phyloP scores from a whole-genome alignment of 2,113 vertebrate species.

The Nothoprocta perdicaria region DNA sequence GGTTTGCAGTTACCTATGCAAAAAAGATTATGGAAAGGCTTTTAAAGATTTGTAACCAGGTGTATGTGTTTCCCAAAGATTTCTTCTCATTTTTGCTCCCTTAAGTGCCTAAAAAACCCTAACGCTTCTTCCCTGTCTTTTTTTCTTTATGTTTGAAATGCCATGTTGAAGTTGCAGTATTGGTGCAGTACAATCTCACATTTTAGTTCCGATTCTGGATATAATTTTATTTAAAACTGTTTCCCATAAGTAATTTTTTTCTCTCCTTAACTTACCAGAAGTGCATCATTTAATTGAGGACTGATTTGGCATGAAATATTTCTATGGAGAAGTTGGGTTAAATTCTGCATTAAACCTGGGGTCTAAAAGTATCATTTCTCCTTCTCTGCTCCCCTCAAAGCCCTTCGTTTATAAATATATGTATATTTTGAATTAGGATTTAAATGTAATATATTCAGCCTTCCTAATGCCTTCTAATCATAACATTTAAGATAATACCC shows the following conservation, averaged over 20 bases:
- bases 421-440: not conserved
- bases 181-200: not conserved
- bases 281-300: not conserved
- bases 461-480: slow-evolving; percentile 16
- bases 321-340: not conserved
- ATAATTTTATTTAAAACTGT: not conserved
- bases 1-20: not conserved
- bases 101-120: not conserved
- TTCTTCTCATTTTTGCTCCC: not conserved
- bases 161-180: not conserved
- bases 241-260: not conserved
- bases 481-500: not conserved
- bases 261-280: not conserved
- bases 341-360: not conserved
- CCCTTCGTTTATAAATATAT: not conserved
- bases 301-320: not conserved
- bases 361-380: not conserved
- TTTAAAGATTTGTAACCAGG: not conserved
- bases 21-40: not conserved
- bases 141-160: not conserved
- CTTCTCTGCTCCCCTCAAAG: too few species aligned
- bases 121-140: not conserved
- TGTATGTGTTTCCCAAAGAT: not conserved
- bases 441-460: not conserved
- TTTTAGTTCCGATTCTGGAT: not conserved